Evolutionary conservation across 2,888 invertebrate species (phyloP).

Genomic region (Dicyrtomina minuta): DNA sequence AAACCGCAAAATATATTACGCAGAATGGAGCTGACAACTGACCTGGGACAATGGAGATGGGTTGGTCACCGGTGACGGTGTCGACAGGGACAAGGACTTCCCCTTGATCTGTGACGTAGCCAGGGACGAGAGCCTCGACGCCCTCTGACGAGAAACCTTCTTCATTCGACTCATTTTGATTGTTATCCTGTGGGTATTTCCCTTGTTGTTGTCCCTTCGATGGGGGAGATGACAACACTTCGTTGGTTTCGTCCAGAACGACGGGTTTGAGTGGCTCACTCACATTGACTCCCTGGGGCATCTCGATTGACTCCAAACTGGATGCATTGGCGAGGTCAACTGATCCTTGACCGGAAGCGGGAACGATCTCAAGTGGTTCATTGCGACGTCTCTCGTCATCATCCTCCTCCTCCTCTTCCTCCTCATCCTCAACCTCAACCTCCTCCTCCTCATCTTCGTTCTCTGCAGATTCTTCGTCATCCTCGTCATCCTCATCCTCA

Average conservation of each 20-base stretch:
- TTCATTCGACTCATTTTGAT: conserved; percentile 31
- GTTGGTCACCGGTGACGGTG: conserved; percentile 52
- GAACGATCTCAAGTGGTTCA: conserved; percentile 30
- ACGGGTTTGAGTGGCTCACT: conserved; percentile 18
- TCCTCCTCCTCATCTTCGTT: conserved; percentile 33
- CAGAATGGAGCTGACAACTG: conserved; percentile 1
- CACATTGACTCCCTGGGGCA: conserved; percentile 13
- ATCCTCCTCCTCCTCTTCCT: conserved; percentile 45
- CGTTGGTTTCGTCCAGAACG: conserved; percentile 32
- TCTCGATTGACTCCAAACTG: conserved; percentile 24
- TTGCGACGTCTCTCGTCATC: conserved; percentile 41
- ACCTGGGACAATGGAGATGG: conserved; percentile 52
- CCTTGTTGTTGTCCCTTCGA: too few relatives aligned
- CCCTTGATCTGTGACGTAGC: conserved; percentile 52
- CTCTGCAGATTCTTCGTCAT: conserved; percentile 29
- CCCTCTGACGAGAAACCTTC: conserved; percentile 27
- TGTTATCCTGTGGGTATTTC: conserved; percentile 21
- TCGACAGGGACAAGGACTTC: conserved; percentile 52
- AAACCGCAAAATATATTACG: neutral
- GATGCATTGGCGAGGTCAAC: conserved; percentile 28
- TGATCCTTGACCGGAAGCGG: too few relatives aligned
- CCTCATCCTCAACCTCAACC: conserved; percentile 38
- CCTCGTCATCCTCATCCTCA: conserved; percentile 40
- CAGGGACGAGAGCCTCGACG: conserved; percentile 51
- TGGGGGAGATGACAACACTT: too few relatives aligned